Base-by-base conservation (phyloP, 2,797 vertebrate species). In the Eutrigla gurnardus region DNA sequence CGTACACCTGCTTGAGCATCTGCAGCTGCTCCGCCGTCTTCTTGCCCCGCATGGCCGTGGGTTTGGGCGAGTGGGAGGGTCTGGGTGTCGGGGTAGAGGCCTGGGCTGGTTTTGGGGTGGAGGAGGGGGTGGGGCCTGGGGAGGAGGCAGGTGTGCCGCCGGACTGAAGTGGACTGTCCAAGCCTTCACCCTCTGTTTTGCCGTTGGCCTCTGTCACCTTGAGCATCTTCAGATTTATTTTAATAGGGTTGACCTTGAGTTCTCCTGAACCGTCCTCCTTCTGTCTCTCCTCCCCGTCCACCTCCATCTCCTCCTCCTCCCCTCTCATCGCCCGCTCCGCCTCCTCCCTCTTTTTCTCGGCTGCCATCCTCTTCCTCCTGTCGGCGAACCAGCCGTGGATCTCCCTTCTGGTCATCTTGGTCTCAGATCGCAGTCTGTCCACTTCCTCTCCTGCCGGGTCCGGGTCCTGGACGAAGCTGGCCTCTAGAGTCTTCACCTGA, bases 341-440 rank as follows among this genome's bases (percentile, higher is more conserved):
- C 3, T 94, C 93, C 74, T 95, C 95, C 82, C 88, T 95, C 77
- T 94, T 96, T 11, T 95, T 96, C 86, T 97, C 96, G 0, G 92
- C 93, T 3, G 92, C 94, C 60, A 93, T 84, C 73, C 88, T 96
- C 92, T 95, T 98, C 81, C 97, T 95, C 74, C 95, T 94, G 83
- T 99, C 98, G 0, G 97, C 93, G 73, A 99, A 99, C 98, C 98
- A 99, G 84, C 96, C 94, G 4, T 99, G 97, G 3, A 99, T 99
- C 91, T 99, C 98, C 53, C 98, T 94, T 5, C 98, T 93, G 0
- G 98, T 99, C 98, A 99, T 99, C 89, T 99, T 99, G 0, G 98
- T 99, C 82, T 99, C 97, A 0, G 87, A 80, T 37, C 98, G 93
- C 82, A 99, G 90, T 68, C 97, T 92, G 92, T 98, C 97, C 79